Base-by-base conservation (phyloP, 2,888 invertebrate genomes). In the Sussaba pulchella region DNA sequence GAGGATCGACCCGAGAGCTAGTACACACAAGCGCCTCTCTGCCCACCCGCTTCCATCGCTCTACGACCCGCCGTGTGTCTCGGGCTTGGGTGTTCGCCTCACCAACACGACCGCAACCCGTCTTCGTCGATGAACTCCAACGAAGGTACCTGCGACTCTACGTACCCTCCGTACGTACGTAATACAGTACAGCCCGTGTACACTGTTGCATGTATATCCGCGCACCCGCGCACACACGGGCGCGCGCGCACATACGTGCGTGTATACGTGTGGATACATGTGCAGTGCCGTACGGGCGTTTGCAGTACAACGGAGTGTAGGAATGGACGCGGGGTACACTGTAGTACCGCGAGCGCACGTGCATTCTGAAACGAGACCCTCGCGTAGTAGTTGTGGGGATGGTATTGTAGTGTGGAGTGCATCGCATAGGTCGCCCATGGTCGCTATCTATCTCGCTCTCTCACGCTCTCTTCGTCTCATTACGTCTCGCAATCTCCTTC, bases 1-100 rank as follows among this genome's bases (percentile, higher is more conserved):
- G 77, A 77, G 81, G 78, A 78, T 82, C 81, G 81, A 82, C 78
- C 81, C 78, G 78, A 71, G 64, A 47, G 63, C 45, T 47, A 74
- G 66, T 52, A 36, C 54, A 24, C 76, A 69, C 43, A 45, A 47
- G 47, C 77, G 4, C 47, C 45, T n/a, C 43, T 31, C 31, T 31
- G 31, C 31, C 31, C 31, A 31, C 31, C 31, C 52, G n/a, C 36
- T 17, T 21, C 19, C 63, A 61, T 26, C 14, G 57, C 81, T 47
- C 78, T 52, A 64, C 81, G 77, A 70, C 66, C 73, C 54, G 73
- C 67, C 64, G 61, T 71, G 66, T 72, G 66, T 43, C 47, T 14
- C 54, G 41, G 52, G 52, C 41, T 43, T 2, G 59, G 59, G 59
- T 67, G 70, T 52, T 74, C 45, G 61, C 31, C 43, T 57, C 45